These are phyloP conservation scores for Onychomys arenicola DNA, from an alignment of 2,797 vertebrate species.

Conservation along the genomic window DNA sequence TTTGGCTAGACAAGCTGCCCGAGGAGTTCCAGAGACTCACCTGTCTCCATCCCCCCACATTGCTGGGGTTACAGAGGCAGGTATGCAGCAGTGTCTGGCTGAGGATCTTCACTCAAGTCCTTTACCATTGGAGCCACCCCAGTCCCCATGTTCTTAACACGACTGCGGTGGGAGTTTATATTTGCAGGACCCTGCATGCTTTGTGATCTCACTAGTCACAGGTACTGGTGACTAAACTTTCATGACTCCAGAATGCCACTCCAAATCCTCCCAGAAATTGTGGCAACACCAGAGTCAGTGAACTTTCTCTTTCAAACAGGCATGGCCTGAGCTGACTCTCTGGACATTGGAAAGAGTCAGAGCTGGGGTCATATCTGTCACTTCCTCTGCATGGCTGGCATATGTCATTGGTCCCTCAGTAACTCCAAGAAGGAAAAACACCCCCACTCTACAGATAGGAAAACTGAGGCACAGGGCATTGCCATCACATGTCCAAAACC, in stretches of 20 bases:
- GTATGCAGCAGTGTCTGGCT: background rate
- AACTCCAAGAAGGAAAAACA: background rate
- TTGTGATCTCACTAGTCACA: background rate
- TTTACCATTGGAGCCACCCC: background rate
- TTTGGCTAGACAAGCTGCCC: background rate
- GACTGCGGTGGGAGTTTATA: background rate
- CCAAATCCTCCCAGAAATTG: background rate
- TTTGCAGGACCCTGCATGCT: background rate
- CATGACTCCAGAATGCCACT: background rate
- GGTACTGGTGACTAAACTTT: background rate
- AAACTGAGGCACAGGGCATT: background rate
- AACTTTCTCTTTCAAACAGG: background rate
- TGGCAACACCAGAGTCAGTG: background rate
- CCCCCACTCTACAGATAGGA: background rate
- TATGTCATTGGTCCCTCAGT: background rate
- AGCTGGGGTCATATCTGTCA: background rate
- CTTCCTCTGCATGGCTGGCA: background rate
- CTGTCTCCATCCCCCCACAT: too few relatives aligned
- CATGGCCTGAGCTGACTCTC: background rate
- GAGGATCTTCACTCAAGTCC: background rate
- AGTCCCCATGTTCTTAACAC: background rate
- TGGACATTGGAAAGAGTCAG: background rate
- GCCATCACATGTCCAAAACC: background rate
- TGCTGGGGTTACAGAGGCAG: background rate
- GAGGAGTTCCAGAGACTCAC: background rate